phyloP scores from a whole-genome alignment of 2,888 invertebrate genomes.

The Athalia cordata region DNA sequence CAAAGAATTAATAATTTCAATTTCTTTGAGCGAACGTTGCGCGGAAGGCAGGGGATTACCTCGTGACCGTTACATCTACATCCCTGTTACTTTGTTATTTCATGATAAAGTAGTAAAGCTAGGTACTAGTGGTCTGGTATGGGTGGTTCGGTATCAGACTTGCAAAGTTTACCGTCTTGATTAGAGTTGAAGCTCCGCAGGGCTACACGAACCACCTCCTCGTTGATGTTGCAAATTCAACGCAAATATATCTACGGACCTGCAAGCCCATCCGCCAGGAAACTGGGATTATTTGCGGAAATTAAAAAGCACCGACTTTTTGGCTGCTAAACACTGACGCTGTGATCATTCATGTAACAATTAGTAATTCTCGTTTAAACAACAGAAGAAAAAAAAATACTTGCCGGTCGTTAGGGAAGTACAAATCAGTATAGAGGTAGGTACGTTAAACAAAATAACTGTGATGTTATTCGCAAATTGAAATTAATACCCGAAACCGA shows the following conservation, averaged over 20 bases:
- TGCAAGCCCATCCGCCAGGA: neutral
- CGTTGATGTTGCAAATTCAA: conserved; percentile 27
- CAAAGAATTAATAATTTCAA: too few relatives aligned
- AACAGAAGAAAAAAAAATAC: too few relatives aligned
- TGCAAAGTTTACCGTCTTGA: conserved; percentile 24
- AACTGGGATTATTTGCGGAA: conserved; percentile 7
- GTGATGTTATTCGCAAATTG: too few relatives aligned
- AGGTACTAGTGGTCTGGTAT: neutral
- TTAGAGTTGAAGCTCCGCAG: neutral
- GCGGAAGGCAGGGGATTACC: neutral
- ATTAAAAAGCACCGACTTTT: neutral
- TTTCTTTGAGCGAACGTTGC: neutral
- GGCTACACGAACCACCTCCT: neutral
- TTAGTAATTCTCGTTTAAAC: too few relatives aligned
- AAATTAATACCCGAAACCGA: too few relatives aligned
- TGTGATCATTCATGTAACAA: too few relatives aligned
- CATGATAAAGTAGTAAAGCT: neutral
- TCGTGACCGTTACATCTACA: neutral
- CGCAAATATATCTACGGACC: neutral
- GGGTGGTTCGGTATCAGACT: conserved; percentile 4
- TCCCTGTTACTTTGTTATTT: conserved; percentile 14
- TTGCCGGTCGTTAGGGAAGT: too few relatives aligned
- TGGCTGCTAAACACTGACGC: too few relatives aligned
- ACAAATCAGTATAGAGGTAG: too few relatives aligned
- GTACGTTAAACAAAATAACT: too few relatives aligned